These are phyloP conservation scores for Brenthis daphne DNA, from an alignment of 2,888 invertebrate species.

Conservation along the genomic window DNA sequence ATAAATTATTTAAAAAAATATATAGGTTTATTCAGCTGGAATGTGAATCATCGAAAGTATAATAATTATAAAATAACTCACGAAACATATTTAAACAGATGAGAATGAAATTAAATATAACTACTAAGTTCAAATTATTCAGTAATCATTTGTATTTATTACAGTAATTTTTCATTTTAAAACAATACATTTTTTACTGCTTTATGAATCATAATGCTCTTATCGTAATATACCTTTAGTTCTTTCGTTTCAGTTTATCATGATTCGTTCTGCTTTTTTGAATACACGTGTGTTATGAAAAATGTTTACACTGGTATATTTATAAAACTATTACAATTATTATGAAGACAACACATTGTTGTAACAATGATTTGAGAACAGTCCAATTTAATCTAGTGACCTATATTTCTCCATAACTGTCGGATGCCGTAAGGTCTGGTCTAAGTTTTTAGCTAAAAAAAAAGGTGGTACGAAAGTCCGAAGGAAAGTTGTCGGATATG, in stretches of 20 bases:
- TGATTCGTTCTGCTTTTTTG: constrained; percentile 7
- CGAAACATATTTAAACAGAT: too few relatives aligned
- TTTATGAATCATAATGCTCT: neutral
- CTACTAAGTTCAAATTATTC: too few relatives aligned
- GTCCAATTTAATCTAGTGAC: neutral
- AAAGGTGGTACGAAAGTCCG: constrained; percentile 75
- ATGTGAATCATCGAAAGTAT: too few relatives aligned
- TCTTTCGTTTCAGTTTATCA: neutral
- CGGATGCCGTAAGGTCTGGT: constrained; percentile 64
- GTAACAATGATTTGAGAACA: neutral
- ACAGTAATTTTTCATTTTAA: too few relatives aligned
- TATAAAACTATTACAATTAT: neutral
- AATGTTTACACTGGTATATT: neutral
- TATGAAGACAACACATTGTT: too few relatives aligned
- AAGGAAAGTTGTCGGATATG: constrained; percentile 80
- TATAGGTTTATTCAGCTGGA: too few relatives aligned
- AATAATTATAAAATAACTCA: too few relatives aligned
- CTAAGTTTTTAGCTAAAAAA: constrained; percentile 58
- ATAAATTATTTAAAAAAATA: too few relatives aligned
- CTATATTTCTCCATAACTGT: neutral
- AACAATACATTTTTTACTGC: too few relatives aligned
- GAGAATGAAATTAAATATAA: too few relatives aligned
- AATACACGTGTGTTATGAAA: neutral
- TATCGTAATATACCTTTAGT: constrained; percentile 8
- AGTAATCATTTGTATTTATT: too few relatives aligned